These are phyloP conservation scores for Setophaga coronata DNA, from an alignment of 2,113 vertebrate genomes.

Conservation along the genomic window DNA sequence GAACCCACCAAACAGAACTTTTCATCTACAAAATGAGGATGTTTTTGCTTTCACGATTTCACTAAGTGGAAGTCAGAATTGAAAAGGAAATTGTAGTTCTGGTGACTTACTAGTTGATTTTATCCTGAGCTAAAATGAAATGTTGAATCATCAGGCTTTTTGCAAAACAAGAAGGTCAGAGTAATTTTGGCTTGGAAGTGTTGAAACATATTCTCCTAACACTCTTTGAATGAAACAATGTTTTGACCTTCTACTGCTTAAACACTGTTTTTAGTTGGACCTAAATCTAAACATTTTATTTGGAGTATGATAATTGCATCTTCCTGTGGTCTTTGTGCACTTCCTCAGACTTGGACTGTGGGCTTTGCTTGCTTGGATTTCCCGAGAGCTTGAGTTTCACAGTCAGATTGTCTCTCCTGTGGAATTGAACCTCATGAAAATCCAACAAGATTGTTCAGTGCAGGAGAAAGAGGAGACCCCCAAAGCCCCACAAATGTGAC, in stretches of 20 bases:
- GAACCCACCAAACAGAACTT: not conserved
- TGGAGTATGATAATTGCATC: not conserved
- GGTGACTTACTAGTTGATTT: not conserved
- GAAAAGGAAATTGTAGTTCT: not conserved
- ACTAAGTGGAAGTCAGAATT: not conserved
- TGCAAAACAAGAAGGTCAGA: not conserved
- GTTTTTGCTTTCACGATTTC: not conserved
- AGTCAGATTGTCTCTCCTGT: not conserved
- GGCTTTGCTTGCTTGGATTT: not conserved
- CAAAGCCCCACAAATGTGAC: not conserved
- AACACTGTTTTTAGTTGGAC: not conserved
- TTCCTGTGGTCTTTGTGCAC: not conserved
- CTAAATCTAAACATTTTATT: not conserved
- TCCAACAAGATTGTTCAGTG: not conserved
- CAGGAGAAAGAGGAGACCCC: not conserved
- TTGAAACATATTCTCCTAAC: not conserved
- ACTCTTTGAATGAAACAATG: not conserved
- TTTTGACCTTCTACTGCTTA: not conserved
- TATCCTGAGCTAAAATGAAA: not conserved
- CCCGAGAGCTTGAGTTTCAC: not conserved
- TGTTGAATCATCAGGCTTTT: not conserved
- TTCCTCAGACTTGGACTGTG: not conserved
- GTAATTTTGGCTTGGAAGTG: not conserved
- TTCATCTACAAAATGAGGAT: not conserved
- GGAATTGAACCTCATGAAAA: not conserved